phyloP scores from a whole-genome alignment of 1,140 invertebrate species.

The Hormaphis cornu region DNA sequence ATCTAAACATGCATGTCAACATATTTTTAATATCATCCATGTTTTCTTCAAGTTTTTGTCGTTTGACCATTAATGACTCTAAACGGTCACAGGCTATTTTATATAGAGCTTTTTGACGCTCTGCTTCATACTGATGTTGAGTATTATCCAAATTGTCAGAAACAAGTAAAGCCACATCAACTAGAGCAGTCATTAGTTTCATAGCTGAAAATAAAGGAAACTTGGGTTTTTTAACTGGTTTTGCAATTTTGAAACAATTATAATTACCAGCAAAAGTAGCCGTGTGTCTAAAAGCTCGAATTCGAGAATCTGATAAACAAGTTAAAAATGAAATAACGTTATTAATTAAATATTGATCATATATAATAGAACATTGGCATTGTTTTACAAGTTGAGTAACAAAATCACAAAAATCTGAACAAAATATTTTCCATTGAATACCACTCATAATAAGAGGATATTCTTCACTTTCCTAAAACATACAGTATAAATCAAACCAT shows the following conservation, averaged over 20 bases:
- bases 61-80: constrained; percentile 81
- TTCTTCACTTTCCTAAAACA: constrained; percentile 88
- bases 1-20: constrained; percentile 99
- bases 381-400: constrained; percentile 92
- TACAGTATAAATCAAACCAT: constrained; percentile 19
- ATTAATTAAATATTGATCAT: constrained; percentile 98
- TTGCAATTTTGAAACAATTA: not conserved
- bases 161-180: constrained; percentile 92
- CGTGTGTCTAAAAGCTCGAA: constrained; percentile 95
- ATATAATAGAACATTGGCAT: constrained; percentile 98
- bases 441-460: constrained; percentile 97
- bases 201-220: constrained; percentile 57
- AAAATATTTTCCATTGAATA: constrained; percentile 95
- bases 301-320: constrained; percentile 95
- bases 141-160: constrained; percentile 96
- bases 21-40: constrained; percentile 99
- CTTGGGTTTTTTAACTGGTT: not conserved
- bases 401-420: constrained; percentile 93
- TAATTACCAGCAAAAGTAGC: constrained; percentile 86
- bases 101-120: constrained; percentile 75
- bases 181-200: constrained; percentile 98
- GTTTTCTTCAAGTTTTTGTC: constrained; percentile 94
- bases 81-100: constrained; percentile 72
- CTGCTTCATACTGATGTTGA: constrained; percentile 93
- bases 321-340: constrained; percentile 95